Conservation (phyloP, 2,113 vertebrate species). For the Microtus richardsoni region DNA sequence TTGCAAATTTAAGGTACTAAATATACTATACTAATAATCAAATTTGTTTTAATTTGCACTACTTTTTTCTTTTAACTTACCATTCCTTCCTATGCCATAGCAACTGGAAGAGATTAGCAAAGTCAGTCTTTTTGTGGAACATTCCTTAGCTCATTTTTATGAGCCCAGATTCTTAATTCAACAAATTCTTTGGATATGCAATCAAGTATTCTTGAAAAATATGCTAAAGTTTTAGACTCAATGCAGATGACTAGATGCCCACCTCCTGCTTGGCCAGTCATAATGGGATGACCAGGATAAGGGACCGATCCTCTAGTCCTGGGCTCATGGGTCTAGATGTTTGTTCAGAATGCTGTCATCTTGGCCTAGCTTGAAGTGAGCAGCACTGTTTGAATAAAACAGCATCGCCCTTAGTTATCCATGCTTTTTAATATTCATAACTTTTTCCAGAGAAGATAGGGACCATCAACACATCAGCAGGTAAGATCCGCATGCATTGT, state of each 20-base stretch:
- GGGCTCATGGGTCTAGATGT: neutral
- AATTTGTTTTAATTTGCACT: neutral
- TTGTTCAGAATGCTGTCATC: neutral
- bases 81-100: conserved; percentile 5
- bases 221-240: neutral
- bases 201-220: conserved; percentile 1
- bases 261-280: neutral
- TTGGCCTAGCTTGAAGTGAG: neutral
- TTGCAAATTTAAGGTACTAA: conserved; percentile 25
- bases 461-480: neutral
- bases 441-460: neutral
- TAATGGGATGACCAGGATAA: neutral
- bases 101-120: neutral
- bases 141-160: neutral
- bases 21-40: neutral
- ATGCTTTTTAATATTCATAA: neutral
- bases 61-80: neutral
- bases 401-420: neutral
- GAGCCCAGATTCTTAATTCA: neutral
- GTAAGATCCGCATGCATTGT: conserved; percentile 22
- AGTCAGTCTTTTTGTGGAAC: neutral
- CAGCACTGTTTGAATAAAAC: neutral
- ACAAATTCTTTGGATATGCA: neutral
- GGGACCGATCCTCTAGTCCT: neutral
- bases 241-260: neutral